Evolutionary conservation across 2,888 invertebrate genomes (phyloP).

Genomic region (Andricus curvator): DNA sequence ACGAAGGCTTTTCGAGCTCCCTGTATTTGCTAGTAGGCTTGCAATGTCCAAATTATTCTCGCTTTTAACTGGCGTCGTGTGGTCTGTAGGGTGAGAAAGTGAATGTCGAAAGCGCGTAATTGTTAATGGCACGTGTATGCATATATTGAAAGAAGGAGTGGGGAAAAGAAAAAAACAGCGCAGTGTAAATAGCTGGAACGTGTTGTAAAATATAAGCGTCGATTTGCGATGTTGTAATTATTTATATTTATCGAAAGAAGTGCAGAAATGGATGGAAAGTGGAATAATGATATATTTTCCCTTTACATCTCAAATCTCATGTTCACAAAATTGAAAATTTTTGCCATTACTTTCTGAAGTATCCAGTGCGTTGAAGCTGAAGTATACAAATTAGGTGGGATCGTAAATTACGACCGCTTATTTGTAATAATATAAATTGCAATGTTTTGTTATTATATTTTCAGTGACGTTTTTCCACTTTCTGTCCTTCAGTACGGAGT

Average conservation of each 20-base stretch:
- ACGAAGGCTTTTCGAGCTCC: slow-evolving; percentile 18
- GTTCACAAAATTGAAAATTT: too few species aligned
- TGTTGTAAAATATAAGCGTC: slow-evolving; percentile 25
- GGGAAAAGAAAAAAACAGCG: slow-evolving; percentile 49
- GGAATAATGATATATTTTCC: background rate
- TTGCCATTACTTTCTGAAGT: too few species aligned
- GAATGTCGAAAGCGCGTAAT: slow-evolving; percentile 14
- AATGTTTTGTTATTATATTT: background rate
- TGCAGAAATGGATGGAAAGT: slow-evolving; percentile 12
- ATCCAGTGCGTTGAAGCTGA: too few species aligned
- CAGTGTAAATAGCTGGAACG: slow-evolving; percentile 31
- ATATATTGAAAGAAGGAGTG: slow-evolving; percentile 32
- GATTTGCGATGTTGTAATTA: slow-evolving; percentile 23
- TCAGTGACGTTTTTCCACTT: background rate
- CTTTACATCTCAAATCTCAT: too few species aligned
- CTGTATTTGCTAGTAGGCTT: slow-evolving; percentile 30
- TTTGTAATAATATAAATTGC: too few species aligned
- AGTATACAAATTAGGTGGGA: too few species aligned
- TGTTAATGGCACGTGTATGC: slow-evolving; percentile 32
- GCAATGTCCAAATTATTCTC: slow-evolving; percentile 31
- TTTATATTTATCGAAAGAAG: slow-evolving; percentile 12
- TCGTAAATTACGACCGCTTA: too few species aligned
- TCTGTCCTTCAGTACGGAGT: background rate
- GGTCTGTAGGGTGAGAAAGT: slow-evolving; percentile 18
- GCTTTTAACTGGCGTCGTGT: slow-evolving; percentile 32